Evolutionary conservation across 2,888 invertebrate genomes (phyloP).

Genomic region (Peribatodes rhomboidaria): DNA sequence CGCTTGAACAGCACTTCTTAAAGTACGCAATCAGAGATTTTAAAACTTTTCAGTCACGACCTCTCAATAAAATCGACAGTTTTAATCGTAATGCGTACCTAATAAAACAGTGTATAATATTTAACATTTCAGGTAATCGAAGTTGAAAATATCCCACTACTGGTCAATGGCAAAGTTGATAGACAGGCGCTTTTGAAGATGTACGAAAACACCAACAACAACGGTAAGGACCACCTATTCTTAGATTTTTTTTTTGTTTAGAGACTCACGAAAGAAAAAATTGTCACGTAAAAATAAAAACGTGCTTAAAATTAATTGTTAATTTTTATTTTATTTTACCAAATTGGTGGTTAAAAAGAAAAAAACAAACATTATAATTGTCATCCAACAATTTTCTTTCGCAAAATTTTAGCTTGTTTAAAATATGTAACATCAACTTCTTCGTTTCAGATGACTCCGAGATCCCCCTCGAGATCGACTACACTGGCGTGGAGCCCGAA

Average conservation of each 20-base stretch:
- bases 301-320: too few relatives aligned
- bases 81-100: too few relatives aligned
- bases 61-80: neutral
- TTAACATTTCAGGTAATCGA: conserved; percentile 86
- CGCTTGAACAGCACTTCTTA: too few relatives aligned
- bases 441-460: conserved; percentile 78
- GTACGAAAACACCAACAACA: conserved; percentile 91
- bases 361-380: too few relatives aligned
- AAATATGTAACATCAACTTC: too few relatives aligned
- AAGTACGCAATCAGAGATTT: too few relatives aligned
- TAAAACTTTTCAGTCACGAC: neutral
- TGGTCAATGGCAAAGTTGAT: conserved; percentile 96
- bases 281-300: too few relatives aligned
- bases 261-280: too few relatives aligned
- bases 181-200: conserved; percentile 91
- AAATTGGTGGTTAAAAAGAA: too few relatives aligned
- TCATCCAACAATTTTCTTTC: too few relatives aligned
- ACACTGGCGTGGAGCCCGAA: conserved; percentile 87
- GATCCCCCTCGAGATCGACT: conserved; percentile 89
- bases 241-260: too few relatives aligned
- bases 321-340: neutral
- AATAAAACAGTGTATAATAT: neutral
- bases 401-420: too few relatives aligned
- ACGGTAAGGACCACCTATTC: conserved; percentile 75
- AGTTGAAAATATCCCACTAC: conserved; percentile 91